Evolutionary conservation across 2,113 vertebrate species (phyloP).

Genomic region (Aramus guarauna): DNA sequence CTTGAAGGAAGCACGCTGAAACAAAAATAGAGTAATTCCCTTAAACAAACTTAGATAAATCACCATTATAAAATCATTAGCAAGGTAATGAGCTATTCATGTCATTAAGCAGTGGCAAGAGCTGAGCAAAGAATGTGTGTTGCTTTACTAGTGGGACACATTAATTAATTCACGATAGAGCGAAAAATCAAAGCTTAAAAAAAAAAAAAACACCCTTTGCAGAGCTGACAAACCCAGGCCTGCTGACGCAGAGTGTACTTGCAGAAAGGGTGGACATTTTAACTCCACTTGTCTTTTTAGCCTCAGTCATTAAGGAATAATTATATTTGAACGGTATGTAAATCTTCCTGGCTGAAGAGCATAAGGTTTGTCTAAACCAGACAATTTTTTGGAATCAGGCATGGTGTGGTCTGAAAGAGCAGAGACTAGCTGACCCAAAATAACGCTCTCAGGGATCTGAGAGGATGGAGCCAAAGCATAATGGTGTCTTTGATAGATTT

Average conservation of each 20-base stretch:
- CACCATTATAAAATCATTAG: slow-evolving; percentile 53
- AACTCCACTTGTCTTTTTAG: not conserved
- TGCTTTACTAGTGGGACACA: not conserved
- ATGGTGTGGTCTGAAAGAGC: not conserved
- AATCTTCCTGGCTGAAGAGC: not conserved
- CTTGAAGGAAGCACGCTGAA: not conserved
- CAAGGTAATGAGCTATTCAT: slow-evolving; percentile 43
- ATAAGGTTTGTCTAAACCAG: not conserved
- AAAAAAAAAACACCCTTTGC: not conserved
- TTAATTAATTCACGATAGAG: slow-evolving; percentile 16
- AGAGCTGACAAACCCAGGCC: not conserved
- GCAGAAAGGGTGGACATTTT: not conserved
- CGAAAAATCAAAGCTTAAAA: slow-evolving; percentile 5
- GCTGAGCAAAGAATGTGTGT: not conserved
- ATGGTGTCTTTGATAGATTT: not conserved
- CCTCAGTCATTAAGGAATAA: not conserved
- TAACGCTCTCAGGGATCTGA: not conserved
- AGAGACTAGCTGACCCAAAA: not conserved
- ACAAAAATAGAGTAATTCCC: slow-evolving; percentile 3
- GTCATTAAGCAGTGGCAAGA: slow-evolving; percentile 26
- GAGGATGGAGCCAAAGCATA: not conserved
- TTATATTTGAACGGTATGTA: not conserved
- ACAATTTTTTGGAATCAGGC: not conserved
- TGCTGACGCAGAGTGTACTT: not conserved
- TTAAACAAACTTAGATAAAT: slow-evolving; percentile 37